Evolutionary conservation across 2,888 invertebrate species (phyloP), one percentile per base, ranked within the genome.

Genomic region (Acutogordius australiensis): DNA sequence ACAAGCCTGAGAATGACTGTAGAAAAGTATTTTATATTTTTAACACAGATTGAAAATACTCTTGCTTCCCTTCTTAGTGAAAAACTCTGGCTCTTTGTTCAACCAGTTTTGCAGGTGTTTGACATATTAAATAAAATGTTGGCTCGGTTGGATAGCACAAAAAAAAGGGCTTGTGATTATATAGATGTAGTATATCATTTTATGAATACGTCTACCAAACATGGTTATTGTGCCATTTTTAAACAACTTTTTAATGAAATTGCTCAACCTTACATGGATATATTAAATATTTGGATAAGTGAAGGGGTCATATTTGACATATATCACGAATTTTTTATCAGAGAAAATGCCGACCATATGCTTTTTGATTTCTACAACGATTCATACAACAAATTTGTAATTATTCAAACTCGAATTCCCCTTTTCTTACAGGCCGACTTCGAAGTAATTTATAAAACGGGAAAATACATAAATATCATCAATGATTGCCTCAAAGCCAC

Each of bases 121-220:
- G 26, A 23, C 23, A 51, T 51, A 51, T n/a, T 51, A 4, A 4
- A 4, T n/a, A 51, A 21, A 4, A 51, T 51, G 4, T 21, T 51
- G 4, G 23, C 8, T n/a, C 8, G 26, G 26, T n/a, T 51, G 4
- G 51, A 51, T 21, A 51, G 4, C 4, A 51, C 51, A 8, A 8
- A 51, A 51, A 51, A 51, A 51, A 8, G 51, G 4, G 8, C 51
- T n/a, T 51, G 51, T 51, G 51, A 51, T 26, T n/a, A n/a, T n/a
- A n/a, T 51, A 51, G 23, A 51, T 51, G 26, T 51, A n/a, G 8
- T 51, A 26, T 23, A 51, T 23, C 8, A 8, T 51, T 21, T 4
- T 23, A 8, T 4, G 4, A 51, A 51, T 26, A n/a, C 23, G 4
- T 51, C 4, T 23, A 13, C 51, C 23, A n/a, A 8, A 8, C 13